A percentile compares a stretch with the other conserved stretches of the same genome.
Evolutionary conservation across 2,888 invertebrate genomes (phyloP).

Genomic region (Hyposoter dolosus): DNA sequence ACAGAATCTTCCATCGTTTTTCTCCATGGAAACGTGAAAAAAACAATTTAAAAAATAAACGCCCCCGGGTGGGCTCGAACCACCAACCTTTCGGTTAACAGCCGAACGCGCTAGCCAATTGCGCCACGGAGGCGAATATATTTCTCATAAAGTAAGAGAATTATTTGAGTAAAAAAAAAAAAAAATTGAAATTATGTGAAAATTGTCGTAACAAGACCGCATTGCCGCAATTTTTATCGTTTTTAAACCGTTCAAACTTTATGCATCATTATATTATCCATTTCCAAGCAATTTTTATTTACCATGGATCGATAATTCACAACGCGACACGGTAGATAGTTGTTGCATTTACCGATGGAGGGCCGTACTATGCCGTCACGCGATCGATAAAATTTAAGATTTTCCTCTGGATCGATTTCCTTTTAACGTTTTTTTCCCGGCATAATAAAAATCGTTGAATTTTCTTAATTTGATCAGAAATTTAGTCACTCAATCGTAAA

Average conservation of each 20-base stretch:
- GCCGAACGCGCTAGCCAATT: conserved; percentile 99
- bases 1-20: background rate
- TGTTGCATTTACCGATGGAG: conserved; percentile 5
- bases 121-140: conserved; percentile 92
- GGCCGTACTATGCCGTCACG: conserved; percentile 16
- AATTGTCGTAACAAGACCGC: conserved; percentile 1
- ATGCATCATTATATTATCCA: background rate
- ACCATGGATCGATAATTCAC: background rate
- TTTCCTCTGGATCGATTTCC: background rate
- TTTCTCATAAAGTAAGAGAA: background rate
- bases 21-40: background rate
- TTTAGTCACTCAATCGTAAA: background rate
- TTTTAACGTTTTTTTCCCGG: background rate
- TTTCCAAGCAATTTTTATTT: background rate
- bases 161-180: background rate
- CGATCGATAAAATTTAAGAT: background rate
- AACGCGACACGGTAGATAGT: background rate
- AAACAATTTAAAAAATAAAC: conserved; percentile 83
- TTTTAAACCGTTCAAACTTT: background rate
- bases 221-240: background rate
- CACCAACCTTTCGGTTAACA: conserved; percentile 99
- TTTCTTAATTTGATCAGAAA: background rate
- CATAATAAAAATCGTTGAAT: background rate
- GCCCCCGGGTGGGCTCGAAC: conserved; percentile 99
- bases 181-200: background rate